Evolutionary conservation across 1,140 invertebrate species (phyloP).

Genomic region (Gonatopus flavifemur): DNA sequence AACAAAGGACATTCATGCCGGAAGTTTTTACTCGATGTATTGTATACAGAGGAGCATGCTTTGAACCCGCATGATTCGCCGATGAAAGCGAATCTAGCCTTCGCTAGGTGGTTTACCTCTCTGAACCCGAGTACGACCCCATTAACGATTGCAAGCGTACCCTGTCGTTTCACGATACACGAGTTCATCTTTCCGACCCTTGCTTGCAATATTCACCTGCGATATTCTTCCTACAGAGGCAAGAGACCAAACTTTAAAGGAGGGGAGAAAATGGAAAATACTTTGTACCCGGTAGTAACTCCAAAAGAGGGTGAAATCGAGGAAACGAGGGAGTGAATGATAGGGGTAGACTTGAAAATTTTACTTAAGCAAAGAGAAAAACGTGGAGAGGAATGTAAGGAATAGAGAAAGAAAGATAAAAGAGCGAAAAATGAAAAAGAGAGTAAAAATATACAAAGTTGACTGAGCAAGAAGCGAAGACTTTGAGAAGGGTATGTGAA

Average conservation of each 20-base stretch:
- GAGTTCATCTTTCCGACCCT: not conserved
- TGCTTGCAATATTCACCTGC: not conserved
- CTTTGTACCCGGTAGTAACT: slow-evolving; percentile 19
- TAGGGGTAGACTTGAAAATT: slow-evolving; percentile 20
- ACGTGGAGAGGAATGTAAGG: slow-evolving; percentile 12
- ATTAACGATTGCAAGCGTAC: not conserved
- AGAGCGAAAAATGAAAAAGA: not conserved
- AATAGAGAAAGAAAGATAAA: not conserved
- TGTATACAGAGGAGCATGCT: too few species aligned
- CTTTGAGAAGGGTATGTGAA: too few species aligned
- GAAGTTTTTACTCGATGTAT: too few species aligned
- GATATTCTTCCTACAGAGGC: not conserved
- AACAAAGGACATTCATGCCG: too few species aligned
- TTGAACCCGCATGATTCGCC: not conserved
- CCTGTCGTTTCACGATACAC: too few species aligned
- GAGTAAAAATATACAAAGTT: not conserved
- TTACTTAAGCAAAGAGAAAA: slow-evolving; percentile 25
- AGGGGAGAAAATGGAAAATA: slow-evolving; percentile 22
- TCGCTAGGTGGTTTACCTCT: too few species aligned
- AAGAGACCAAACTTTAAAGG: not conserved
- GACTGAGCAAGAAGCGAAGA: too few species aligned
- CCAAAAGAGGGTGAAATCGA: not conserved
- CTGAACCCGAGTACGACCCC: slow-evolving; percentile 1
- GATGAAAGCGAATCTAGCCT: not conserved
- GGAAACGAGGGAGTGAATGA: slow-evolving; percentile 8